Evolutionary conservation across 2,797 vertebrate genomes (phyloP).

Genomic region (Cottoperca gobio): DNA sequence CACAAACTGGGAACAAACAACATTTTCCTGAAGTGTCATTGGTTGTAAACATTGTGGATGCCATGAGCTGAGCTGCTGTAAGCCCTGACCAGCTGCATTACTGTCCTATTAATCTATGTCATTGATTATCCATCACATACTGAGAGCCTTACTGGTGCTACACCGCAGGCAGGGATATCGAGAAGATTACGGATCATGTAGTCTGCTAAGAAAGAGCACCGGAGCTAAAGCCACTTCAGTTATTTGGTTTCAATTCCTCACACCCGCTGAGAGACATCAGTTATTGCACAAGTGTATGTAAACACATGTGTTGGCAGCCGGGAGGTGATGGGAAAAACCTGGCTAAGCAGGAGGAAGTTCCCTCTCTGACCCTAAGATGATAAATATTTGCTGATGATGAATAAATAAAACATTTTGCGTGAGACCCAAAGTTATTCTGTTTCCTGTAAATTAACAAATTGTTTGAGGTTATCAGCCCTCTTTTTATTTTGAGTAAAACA

Average conservation of each 20-base stretch:
- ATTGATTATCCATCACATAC: conserved; percentile 59
- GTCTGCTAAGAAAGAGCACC: conserved; percentile 8
- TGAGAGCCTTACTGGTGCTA: conserved; percentile 16
- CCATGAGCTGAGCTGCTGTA: conserved; percentile 21
- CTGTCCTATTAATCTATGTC: conserved; percentile 27
- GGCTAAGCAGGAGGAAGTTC: conserved; percentile 10
- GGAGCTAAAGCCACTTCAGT: conserved; percentile 21
- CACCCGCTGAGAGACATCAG: conserved; percentile 10
- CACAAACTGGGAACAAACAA: neutral
- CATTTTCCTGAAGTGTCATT: conserved; percentile 2
- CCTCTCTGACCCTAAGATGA: neutral
- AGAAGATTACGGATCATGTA: conserved; percentile 32
- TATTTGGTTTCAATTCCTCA: conserved; percentile 12
- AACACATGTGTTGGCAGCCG: neutral
- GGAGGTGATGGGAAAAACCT: neutral
- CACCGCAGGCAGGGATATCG: conserved; percentile 7
- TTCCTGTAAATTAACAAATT: neutral
- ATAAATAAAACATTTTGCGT: neutral
- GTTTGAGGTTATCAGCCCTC: conserved; percentile 21
- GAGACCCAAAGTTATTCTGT: neutral
- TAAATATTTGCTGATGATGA: neutral
- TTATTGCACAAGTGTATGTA: neutral
- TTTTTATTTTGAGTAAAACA: neutral
- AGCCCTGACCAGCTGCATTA: neutral
- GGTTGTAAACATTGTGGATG: neutral